A percentile compares a stretch with the other conserved stretches of the same genome.
These are phyloP conservation scores for Aphaenogaster floridana DNA, from an alignment of 1,140 invertebrate genomes.

Conservation along the genomic window DNA sequence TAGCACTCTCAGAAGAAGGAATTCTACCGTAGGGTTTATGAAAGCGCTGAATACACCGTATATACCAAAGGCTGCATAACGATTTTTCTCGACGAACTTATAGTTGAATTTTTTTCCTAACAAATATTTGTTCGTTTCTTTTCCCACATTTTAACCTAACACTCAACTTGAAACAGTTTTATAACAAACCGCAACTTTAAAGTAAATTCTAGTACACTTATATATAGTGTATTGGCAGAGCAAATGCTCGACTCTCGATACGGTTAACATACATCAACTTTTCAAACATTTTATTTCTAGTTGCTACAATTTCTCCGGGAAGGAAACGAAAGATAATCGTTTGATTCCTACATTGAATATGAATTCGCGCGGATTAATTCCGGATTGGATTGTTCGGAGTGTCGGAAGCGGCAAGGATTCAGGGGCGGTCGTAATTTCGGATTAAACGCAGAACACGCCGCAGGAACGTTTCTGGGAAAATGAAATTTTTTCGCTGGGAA, in stretches of 20 bases:
- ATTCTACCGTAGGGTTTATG: constrained; percentile 44
- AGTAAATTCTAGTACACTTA: neutral
- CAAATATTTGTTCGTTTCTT: constrained; percentile 13
- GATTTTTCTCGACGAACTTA: neutral
- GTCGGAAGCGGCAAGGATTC: constrained; percentile 30
- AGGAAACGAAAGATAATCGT: constrained; percentile 6
- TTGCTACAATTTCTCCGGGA: neutral
- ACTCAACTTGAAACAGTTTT: neutral
- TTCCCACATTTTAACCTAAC: neutral
- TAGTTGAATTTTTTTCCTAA: neutral
- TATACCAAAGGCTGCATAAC: constrained; percentile 17
- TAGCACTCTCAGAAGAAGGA: neutral
- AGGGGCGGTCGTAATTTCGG: constrained; percentile 39
- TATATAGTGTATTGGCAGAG: neutral
- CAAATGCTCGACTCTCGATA: neutral
- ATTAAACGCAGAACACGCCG: constrained; percentile 46
- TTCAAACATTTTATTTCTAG: constrained; percentile 11
- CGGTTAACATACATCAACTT: neutral
- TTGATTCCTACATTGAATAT: constrained; percentile 49
- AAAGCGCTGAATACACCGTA: constrained; percentile 29
- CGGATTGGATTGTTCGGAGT: constrained; percentile 37
- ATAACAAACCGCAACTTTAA: constrained; percentile 1
- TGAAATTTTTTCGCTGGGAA: constrained; percentile 43
- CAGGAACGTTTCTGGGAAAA: constrained; percentile 36
- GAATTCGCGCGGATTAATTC: constrained; percentile 54